Percentiles rank a stretch among this genome's conserved stretches.
These are phyloP conservation scores for Enteromius trimaculatus DNA, from an alignment of 2,797 vertebrate genomes.

Conservation along the genomic window DNA sequence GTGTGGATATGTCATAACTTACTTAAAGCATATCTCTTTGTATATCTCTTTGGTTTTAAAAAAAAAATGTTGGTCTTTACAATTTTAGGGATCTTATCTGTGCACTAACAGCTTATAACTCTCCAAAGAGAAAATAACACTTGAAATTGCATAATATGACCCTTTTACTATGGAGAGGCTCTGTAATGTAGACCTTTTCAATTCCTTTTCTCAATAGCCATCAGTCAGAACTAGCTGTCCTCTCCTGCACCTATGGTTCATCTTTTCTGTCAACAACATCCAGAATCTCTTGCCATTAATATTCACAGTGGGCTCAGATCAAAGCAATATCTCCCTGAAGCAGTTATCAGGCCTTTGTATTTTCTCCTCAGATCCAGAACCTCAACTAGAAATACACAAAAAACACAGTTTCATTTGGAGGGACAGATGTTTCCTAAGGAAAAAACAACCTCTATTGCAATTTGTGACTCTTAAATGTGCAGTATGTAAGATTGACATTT, in stretches of 20 bases:
- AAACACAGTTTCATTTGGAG: not conserved
- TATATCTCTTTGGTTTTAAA: too few relatives aligned
- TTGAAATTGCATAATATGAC: too few relatives aligned
- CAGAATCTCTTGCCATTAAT: conserved; percentile 3
- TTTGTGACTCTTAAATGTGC: not conserved
- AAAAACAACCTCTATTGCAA: not conserved
- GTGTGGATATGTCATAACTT: too few relatives aligned
- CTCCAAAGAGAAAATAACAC: too few relatives aligned
- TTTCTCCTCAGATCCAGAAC: conserved; percentile 5
- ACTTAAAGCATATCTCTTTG: too few relatives aligned
- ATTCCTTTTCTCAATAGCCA: not conserved
- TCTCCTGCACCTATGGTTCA: not conserved
- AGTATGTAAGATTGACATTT: too few relatives aligned
- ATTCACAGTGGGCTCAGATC: not conserved
- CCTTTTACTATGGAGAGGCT: too few relatives aligned
- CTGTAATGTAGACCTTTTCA: too few relatives aligned
- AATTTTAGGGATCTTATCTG: too few relatives aligned
- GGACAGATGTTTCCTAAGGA: not conserved
- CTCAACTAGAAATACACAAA: conserved; percentile 2
- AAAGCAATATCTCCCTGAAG: conserved; percentile 4
- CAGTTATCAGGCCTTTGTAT: conserved; percentile 14
- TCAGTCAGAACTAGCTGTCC: not conserved
- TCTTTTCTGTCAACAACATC: not conserved
- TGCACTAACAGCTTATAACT: too few relatives aligned
- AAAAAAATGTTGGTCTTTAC: too few relatives aligned